Percentiles rank a stretch among this genome's conserved stretches.
These are phyloP conservation scores for Scolanthus callimorphus DNA, from an alignment of 92 coral and sea anemone genomes.

Conservation along the genomic window DNA sequence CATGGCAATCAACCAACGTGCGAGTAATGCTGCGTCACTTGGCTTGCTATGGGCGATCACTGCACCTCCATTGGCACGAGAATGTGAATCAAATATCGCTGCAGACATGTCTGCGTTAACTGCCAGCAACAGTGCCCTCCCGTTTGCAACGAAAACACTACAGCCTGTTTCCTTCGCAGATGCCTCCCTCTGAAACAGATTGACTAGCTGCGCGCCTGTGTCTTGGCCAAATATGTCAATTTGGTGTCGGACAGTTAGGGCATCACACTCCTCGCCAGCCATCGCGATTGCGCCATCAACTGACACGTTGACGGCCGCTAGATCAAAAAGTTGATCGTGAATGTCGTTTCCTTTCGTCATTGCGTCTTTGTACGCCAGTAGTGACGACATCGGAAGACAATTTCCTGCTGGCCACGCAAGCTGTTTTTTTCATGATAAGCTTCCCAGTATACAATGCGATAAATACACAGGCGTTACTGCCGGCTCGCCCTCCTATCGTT, in stretches of 20 bases:
- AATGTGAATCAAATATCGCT: conserved; percentile 32
- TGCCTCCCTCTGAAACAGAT: conserved; percentile 11
- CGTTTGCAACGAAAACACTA: conserved; percentile 30
- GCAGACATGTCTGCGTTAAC: conserved; percentile 17
- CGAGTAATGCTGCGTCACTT: conserved; percentile 25
- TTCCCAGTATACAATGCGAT: conserved; percentile 39
- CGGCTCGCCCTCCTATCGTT: conserved; percentile 25
- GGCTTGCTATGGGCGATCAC: conserved; percentile 17
- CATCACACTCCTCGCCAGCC: conserved; percentile 43
- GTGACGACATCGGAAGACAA: conserved; percentile 12
- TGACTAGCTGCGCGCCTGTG: conserved; percentile 10
- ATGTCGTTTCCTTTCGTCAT: conserved; percentile 42
- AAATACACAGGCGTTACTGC: conserved; percentile 55
- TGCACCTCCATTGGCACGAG: conserved; percentile 27
- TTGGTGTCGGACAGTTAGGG: conserved; percentile 15
- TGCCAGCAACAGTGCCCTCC: conserved; percentile 16
- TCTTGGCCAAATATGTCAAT: conserved; percentile 40
- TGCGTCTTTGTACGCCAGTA: conserved; percentile 12
- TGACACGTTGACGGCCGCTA: conserved; percentile 20
- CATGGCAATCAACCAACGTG: conserved; percentile 22
- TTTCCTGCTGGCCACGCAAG: conserved; percentile 32
- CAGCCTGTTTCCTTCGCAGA: conserved; percentile 1
- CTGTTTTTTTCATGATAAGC: background rate
- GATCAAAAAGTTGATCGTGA: conserved; percentile 51
- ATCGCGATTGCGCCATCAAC: conserved; percentile 39